Percentiles rank a stretch among this genome's conserved stretches.
These are phyloP conservation scores for Drosophila kohkoa DNA, from an alignment of 1,140 invertebrate genomes.

Conservation along the genomic window DNA sequence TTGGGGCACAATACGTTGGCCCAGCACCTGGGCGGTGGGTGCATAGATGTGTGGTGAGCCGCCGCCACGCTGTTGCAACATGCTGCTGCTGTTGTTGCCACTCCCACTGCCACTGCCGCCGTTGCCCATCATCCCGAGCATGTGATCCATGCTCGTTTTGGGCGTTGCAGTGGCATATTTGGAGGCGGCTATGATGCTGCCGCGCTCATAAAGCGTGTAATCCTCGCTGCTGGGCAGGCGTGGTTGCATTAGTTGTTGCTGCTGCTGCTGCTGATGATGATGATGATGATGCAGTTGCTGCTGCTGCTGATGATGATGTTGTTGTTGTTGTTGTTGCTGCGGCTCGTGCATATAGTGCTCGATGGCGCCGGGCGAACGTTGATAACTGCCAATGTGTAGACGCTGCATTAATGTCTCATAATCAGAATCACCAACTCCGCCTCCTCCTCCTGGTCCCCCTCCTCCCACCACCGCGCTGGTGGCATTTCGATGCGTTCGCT, in stretches of 20 bases:
- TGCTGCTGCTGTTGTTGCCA: not conserved
- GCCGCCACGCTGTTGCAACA: not conserved
- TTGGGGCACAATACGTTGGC: constrained; percentile 71
- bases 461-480: constrained; percentile 25
- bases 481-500: constrained; percentile 70
- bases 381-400: constrained; percentile 67
- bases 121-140: constrained; percentile 76
- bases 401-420: constrained; percentile 82
- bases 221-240: constrained; percentile 80
- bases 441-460: not conserved
- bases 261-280: constrained; percentile 14
- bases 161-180: constrained; percentile 89
- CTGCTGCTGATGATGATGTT: constrained; percentile 39
- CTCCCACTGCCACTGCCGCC: constrained; percentile 28
- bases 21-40: constrained; percentile 66
- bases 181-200: constrained; percentile 88
- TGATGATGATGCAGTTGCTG: constrained; percentile 38
- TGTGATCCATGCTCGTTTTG: constrained; percentile 87
- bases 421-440: constrained; percentile 56
- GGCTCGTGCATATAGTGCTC: constrained; percentile 69
- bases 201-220: constrained; percentile 88
- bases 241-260: constrained; percentile 37
- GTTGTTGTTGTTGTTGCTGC: constrained; percentile 45
- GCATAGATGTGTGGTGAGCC: constrained; percentile 63
- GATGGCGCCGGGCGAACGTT: constrained; percentile 61